Evolutionary conservation across 2,113 vertebrate species (phyloP).

Genomic region (Oncorhynchus keta): DNA sequence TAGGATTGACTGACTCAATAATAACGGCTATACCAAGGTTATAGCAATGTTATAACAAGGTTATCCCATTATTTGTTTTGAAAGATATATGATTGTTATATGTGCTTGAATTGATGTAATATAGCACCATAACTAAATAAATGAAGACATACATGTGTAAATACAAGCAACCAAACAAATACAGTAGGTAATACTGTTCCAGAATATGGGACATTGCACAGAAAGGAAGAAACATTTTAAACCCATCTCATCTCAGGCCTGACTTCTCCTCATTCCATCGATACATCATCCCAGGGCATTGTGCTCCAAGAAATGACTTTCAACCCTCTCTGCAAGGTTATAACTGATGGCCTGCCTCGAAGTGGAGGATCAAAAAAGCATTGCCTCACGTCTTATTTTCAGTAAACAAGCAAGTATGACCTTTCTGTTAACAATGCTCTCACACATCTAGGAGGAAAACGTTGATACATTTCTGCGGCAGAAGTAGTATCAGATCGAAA

Average conservation of each 20-base stretch:
- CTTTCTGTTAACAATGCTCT: conserved; percentile 23
- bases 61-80: not conserved
- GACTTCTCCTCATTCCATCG: conserved; percentile 5
- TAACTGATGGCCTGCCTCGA: conserved; percentile 17
- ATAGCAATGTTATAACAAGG: not conserved
- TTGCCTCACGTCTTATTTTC: conserved; percentile 6
- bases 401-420: conserved; percentile 23
- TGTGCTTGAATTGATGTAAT: too few relatives aligned
- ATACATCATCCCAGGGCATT: conserved; percentile 20
- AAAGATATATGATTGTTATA: not conserved
- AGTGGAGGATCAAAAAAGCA: conserved; percentile 7
- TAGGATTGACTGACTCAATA: not conserved
- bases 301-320: conserved; percentile 28
- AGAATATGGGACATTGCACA: not conserved
- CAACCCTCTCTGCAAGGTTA: conserved; percentile 17
- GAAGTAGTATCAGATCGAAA: not conserved
- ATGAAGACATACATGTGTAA: too few relatives aligned
- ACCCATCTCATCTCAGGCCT: conserved; percentile 24
- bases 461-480: not conserved
- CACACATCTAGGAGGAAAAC: not conserved
- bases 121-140: too few relatives aligned
- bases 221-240: conserved; percentile 2
- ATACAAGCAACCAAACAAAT: too few relatives aligned
- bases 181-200: not conserved
- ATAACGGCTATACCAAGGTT: not conserved